A percentile compares a stretch with the other conserved stretches of the same genome.
Evolutionary conservation across 2,888 invertebrate genomes (phyloP).

Genomic region (Pseudococcus jackbeardsleyi): DNA sequence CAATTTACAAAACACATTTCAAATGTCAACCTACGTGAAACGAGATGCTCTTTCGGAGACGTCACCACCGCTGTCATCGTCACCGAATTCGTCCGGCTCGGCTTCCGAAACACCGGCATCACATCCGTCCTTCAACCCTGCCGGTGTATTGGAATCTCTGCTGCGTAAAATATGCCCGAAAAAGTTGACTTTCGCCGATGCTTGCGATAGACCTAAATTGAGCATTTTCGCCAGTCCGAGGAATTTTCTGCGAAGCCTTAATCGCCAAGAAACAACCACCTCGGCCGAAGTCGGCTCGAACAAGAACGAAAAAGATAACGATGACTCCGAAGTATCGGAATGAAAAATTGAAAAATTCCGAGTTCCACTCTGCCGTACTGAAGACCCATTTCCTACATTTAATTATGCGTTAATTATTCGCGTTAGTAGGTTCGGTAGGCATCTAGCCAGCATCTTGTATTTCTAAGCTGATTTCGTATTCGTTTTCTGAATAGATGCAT

Average conservation of each 20-base stretch:
- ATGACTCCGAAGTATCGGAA: background rate
- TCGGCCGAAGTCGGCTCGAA: background rate
- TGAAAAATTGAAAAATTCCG: background rate
- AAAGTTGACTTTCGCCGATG: constrained; percentile 9
- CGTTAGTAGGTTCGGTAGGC: too few relatives aligned
- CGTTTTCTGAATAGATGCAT: too few relatives aligned
- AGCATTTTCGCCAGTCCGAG: constrained; percentile 28
- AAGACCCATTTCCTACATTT: too few relatives aligned
- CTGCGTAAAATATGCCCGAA: constrained; percentile 23
- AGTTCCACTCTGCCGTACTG: too few relatives aligned
- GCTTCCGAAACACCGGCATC: too few relatives aligned
- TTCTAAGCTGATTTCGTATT: too few relatives aligned
- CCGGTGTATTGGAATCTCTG: background rate
- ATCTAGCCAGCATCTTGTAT: too few relatives aligned
- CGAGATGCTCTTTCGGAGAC: too few relatives aligned
- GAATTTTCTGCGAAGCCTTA: background rate
- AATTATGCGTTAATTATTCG: too few relatives aligned
- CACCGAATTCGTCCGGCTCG: too few relatives aligned
- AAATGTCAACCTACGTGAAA: constrained; percentile 53
- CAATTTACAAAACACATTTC: constrained; percentile 54
- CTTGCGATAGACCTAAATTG: background rate
- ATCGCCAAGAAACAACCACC: background rate
- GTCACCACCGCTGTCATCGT: too few relatives aligned
- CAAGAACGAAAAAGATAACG: background rate
- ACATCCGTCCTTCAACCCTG: background rate